Base-by-base conservation (phyloP, 2,797 vertebrate genomes). In the Heteromormyrus szaboi region DNA sequence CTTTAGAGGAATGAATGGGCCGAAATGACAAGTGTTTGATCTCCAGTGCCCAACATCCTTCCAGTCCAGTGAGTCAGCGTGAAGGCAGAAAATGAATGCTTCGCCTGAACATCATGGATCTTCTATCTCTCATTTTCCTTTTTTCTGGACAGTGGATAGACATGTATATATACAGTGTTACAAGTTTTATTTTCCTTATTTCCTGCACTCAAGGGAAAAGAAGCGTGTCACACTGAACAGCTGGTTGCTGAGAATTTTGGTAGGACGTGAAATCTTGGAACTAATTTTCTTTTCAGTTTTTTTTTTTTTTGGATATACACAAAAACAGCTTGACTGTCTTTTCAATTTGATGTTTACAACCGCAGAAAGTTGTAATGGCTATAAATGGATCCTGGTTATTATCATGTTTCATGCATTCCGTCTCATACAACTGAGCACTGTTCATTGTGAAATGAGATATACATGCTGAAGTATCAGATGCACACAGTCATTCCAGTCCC, bases 21-120 rank as follows among this genome's bases (percentile, higher is more conserved):
- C 62, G 41, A 86, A 85, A 84, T 86, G 90, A 85, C 22, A 89
- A 90, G 89, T 88, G 76, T 53, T 46, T 85, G 41, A 79, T 59
- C 89, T 89, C 85, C 89, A 25, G 54, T 19, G 90, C 91, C 76
- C 79, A 72, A 50, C 25, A 92, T 93, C 90, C 91, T 93, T 91
- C 92, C 91, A 89, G 89, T 89, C 89, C 90, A 56, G 85, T 87
- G 86, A 85, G 85, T 91, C 90, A n/a, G 44, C 8, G 7, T 37
- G 76, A 48, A 41, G 79, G 56, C 72, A 3, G 50, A 9, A 46
- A 83, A 56, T 54, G 51, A 11, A 53, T 37, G 14, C 14, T 86
- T 83, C 2, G 4, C n/a, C 48, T 79, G 33, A 79, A 79, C 46
- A 22, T 50, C 81, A 51, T 51, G 81, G 81, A 17, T 84, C 44